These are phyloP conservation scores for Naja naja DNA, from an alignment of 2,113 vertebrate genomes.

Conservation along the genomic window DNA sequence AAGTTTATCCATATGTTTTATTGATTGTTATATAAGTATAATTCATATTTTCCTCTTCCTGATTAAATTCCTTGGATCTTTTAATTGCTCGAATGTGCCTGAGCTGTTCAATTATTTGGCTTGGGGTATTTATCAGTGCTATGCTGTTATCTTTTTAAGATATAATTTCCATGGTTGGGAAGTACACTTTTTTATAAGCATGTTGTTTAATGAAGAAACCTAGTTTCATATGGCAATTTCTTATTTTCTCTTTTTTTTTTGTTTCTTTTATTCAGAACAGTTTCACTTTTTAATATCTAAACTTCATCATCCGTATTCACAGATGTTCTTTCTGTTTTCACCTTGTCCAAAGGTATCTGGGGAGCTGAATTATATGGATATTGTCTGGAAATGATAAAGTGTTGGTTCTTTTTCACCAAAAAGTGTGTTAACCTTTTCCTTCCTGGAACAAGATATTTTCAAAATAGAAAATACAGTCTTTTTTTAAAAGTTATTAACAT, in stretches of 20 bases:
- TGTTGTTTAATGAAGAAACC: background rate
- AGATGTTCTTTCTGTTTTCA: background rate
- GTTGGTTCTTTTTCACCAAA: slow-evolving; percentile 25
- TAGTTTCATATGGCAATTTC: background rate
- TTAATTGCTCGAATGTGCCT: background rate
- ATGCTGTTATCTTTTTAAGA: background rate
- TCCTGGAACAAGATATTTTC: background rate
- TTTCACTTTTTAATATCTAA: background rate
- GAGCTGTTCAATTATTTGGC: background rate
- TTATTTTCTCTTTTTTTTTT: background rate
- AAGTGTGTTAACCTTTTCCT: background rate
- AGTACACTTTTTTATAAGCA: background rate
- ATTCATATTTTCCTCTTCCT: background rate
- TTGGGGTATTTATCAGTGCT: background rate
- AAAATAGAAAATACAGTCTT: background rate
- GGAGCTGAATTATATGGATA: slow-evolving; percentile 26
- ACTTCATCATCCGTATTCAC: rapidly evolving
- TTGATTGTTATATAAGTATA: background rate
- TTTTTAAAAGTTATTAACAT: background rate
- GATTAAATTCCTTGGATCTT: background rate
- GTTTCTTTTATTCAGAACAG: rapidly evolving
- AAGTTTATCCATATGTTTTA: background rate
- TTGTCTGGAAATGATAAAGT: slow-evolving; percentile 29
- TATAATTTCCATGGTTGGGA: background rate
- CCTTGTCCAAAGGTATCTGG: background rate